A percentile compares a stretch with the other conserved stretches of the same genome.
These are phyloP conservation scores for Phrynocephalus versicolor DNA, from an alignment of 2,113 vertebrate genomes.

Conservation along the genomic window DNA sequence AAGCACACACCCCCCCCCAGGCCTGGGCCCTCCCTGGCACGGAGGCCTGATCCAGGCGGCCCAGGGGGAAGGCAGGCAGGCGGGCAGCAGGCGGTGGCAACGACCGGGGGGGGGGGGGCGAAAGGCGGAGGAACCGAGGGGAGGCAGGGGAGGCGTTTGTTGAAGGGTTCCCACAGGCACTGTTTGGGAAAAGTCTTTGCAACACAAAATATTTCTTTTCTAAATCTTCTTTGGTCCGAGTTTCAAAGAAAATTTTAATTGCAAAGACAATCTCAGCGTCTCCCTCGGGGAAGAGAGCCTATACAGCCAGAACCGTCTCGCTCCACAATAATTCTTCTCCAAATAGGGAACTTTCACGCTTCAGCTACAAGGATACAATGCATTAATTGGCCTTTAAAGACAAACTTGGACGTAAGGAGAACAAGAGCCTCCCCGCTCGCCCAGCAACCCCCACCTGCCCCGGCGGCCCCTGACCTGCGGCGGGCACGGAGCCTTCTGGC, in stretches of 20 bases:
- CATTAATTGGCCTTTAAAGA: constrained; percentile 60
- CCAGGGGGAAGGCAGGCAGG: too few species aligned
- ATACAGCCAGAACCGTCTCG: constrained; percentile 65
- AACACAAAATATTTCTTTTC: constrained; percentile 67
- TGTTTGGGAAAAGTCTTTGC: constrained; percentile 65
- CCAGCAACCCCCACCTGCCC: too few species aligned
- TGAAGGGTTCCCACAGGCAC: constrained; percentile 60
- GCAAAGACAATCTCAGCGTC: constrained; percentile 77
- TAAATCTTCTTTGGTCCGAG: constrained; percentile 74
- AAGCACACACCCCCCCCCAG: too few species aligned
- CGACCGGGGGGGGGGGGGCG: too few species aligned
- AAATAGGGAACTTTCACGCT: constrained; percentile 73
- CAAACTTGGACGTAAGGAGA: background rate
- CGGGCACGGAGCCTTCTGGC: background rate
- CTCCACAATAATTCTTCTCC: constrained; percentile 69
- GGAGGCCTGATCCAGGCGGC: too few species aligned
- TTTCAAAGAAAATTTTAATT: constrained; percentile 85
- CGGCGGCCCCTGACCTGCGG: too few species aligned
- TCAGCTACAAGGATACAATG: constrained; percentile 62
- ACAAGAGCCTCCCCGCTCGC: too few species aligned
- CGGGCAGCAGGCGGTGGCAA: too few species aligned
- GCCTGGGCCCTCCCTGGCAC: too few species aligned
- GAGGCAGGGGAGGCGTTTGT: constrained; percentile 50
- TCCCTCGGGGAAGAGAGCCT: constrained; percentile 72
- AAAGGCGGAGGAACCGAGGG: too few species aligned